phyloP scores from a whole-genome alignment of 2,888 invertebrate genomes.

The Thelaira solivaga region DNA sequence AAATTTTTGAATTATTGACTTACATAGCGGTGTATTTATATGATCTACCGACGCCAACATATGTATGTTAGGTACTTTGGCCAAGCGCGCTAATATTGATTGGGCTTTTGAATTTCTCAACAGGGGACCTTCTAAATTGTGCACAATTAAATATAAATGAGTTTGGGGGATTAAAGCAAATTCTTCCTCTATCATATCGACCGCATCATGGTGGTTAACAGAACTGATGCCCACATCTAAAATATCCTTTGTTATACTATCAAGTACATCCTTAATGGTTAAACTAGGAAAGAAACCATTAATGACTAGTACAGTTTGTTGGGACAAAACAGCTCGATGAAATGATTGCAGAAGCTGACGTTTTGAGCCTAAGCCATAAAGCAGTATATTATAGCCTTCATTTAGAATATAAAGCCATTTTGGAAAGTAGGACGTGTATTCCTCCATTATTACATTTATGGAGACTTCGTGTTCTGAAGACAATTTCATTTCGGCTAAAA shows the following conservation, averaged over 20 bases:
- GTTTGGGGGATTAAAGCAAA: slow-evolving; percentile 79
- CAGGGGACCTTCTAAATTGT: slow-evolving; percentile 94
- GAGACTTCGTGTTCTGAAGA: slow-evolving; percentile 80
- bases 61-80: slow-evolving; percentile 86
- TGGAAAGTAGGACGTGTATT: slow-evolving; percentile 80
- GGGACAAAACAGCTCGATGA: slow-evolving; percentile 80
- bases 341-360: slow-evolving; percentile 86
- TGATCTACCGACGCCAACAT: slow-evolving; percentile 95
- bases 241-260: slow-evolving; percentile 84
- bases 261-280: slow-evolving; percentile 88
- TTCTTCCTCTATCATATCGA: slow-evolving; percentile 82
- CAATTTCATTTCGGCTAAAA: slow-evolving; percentile 78
- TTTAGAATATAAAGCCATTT: slow-evolving; percentile 86
- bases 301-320: slow-evolving; percentile 86
- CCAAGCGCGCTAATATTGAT: slow-evolving; percentile 85
- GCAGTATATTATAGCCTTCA: slow-evolving; percentile 89
- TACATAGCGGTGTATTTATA: slow-evolving; percentile 93
- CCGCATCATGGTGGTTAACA: slow-evolving; percentile 82
- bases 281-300: slow-evolving; percentile 96
- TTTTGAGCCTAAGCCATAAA: slow-evolving; percentile 96
- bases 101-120: slow-evolving; percentile 88
- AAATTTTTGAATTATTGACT: no score
- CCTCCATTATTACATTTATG: slow-evolving; percentile 79
- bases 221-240: slow-evolving; percentile 80
- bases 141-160: slow-evolving; percentile 86